A percentile compares a stretch with the other conserved stretches of the same genome.
Evolutionary conservation across 1,140 invertebrate species (phyloP).

Genomic region (Drosophila pallidifrons): DNA sequence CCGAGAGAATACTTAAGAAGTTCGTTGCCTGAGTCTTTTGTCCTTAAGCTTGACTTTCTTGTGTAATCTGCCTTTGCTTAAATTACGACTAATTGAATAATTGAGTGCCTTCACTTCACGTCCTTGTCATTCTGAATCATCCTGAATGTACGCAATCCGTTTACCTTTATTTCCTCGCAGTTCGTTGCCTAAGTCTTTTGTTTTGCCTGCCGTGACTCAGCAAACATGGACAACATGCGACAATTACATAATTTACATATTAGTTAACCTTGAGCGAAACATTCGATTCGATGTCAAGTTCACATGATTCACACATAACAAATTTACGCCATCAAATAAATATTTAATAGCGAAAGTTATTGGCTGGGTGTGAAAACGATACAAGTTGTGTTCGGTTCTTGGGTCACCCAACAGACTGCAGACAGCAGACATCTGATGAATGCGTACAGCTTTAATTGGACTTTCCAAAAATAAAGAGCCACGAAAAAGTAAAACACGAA

Average conservation of each 20-base stretch:
- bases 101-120: background rate
- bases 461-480: conserved; percentile 62
- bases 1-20: background rate
- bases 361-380: conserved; percentile 6
- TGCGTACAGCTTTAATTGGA: conserved; percentile 56
- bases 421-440: conserved; percentile 17
- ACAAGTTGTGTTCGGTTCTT: conserved; percentile 43
- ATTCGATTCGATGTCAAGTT: conserved; percentile 73
- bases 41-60: background rate
- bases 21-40: conserved; percentile 46
- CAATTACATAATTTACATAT: conserved; percentile 68
- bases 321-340: conserved; percentile 19
- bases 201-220: conserved; percentile 26
- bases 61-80: background rate
- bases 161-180: conserved; percentile 2
- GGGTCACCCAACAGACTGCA: conserved; percentile 16
- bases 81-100: background rate
- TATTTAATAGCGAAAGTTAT: conserved; percentile 58
- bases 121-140: background rate
- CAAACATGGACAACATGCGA: conserved; percentile 10
- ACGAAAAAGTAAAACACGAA: conserved; percentile 43
- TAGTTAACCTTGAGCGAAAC: conserved; percentile 69
- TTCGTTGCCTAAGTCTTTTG: conserved; percentile 68
- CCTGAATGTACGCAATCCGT: background rate
- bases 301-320: conserved; percentile 32